Base-by-base conservation (phyloP, 1,140 invertebrate species). In the Araneus ventricosus region DNA sequence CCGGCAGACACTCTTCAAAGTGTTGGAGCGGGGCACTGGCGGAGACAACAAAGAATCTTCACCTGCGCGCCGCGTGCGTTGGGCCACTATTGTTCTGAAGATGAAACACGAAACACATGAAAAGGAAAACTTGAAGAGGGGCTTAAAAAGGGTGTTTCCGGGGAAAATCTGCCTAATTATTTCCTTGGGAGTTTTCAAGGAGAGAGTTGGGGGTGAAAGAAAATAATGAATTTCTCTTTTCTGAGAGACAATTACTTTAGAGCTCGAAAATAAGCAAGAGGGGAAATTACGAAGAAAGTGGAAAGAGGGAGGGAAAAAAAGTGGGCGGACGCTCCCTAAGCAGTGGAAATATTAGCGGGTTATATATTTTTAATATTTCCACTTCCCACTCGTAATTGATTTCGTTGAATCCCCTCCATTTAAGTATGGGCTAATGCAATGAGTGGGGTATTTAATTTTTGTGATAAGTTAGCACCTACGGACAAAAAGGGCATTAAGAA, bases 151-250 rank as follows among this genome's bases (percentile, higher is more conserved):
- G 79, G 41, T 82, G 89, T 90, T 90, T 80, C 67, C 89, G 52
- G 34, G 57, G 86, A 88, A 90, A 90, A 90, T 90, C 89, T 80
- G 89, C 89, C 89, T 90, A 90, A 90, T 90, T 90, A 90, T 90
- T 90, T 90, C 89, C 89, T 34, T 37, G 89, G 89, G 89, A 90
- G 52, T 90, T 90, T 90, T 80, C 52, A 37, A 24, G 79, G 79
- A 79, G 61, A 88, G 61, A 52, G 45, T 52, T 88, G 67, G 41
- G 14, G n/a, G 39, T 59, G 34, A 61, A 52, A 82, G 79, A 90
- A 82, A 90, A 90, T 82, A 90, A 90, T 80, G 79, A 90, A 90
- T 90, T 84, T 63, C 86, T 61, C 86, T 67, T 70, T 88, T 59
- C 59, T 24, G 17, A 20, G 39, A 80, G 79, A 82, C 89, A 90